Evolutionary conservation across 1,140 invertebrate species (phyloP).

Genomic region (Drosophila hydei): DNA sequence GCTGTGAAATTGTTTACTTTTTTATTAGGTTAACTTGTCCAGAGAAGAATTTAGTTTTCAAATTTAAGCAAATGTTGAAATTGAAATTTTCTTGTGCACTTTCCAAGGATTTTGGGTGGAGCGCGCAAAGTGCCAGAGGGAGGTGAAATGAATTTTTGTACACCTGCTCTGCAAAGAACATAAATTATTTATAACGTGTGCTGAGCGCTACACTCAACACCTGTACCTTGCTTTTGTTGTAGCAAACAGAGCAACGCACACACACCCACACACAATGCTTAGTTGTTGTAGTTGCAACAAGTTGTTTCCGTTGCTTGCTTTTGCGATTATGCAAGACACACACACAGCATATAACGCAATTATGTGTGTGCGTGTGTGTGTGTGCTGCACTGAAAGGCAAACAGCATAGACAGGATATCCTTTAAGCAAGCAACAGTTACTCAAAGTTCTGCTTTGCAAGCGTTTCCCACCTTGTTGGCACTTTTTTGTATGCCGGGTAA

Average conservation of each 20-base stretch:
- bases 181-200: conserved; percentile 73
- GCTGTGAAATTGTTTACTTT: too few relatives aligned
- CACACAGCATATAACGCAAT: conserved; percentile 11
- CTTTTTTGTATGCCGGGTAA: conserved; percentile 39
- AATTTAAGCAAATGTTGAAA: background rate
- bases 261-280: conserved; percentile 12
- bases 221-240: conserved; percentile 7
- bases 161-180: conserved; percentile 70
- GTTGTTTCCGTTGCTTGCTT: conserved; percentile 66
- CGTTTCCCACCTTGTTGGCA: conserved; percentile 1
- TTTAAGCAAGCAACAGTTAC: conserved; percentile 33
- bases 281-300: conserved; percentile 69
- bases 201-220: conserved; percentile 22
- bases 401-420: conserved; percentile 64
- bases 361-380: conserved; percentile 36
- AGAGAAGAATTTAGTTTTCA: background rate
- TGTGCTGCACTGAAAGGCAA: conserved; percentile 52
- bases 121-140: conserved; percentile 14
- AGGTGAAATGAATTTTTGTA: conserved; percentile 52
- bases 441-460: conserved; percentile 10
- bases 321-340: conserved; percentile 59
- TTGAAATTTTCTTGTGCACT: background rate
- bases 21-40: too few relatives aligned
- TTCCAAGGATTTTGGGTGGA: conserved; percentile 14
- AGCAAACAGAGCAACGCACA: conserved; percentile 19